Percentiles rank a stretch among this genome's conserved stretches.
phyloP scores from a whole-genome alignment of 2,113 vertebrate species.

The Varanus komodoensis region DNA sequence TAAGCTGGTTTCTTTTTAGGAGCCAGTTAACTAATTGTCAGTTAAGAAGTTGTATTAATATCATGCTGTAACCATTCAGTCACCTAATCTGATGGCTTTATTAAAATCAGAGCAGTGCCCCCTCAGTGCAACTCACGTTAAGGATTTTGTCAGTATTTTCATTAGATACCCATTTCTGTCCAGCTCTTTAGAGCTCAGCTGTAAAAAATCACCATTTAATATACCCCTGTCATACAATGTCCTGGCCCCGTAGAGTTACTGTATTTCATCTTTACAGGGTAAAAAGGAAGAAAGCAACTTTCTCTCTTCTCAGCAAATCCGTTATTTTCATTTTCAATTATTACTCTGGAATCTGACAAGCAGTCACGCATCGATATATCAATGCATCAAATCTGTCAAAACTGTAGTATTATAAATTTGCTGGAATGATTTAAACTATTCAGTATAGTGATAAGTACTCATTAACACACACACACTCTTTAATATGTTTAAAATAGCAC shows the following conservation, averaged over 20 bases:
- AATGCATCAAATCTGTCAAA: not conserved
- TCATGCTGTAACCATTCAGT: conserved; percentile 76
- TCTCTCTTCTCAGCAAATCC: not conserved
- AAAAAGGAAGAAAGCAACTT: not conserved
- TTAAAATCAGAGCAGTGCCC: conserved; percentile 72
- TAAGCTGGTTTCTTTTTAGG: conserved; percentile 86
- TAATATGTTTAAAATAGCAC: not conserved
- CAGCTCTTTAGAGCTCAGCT: conserved; percentile 5
- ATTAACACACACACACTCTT: not conserved
- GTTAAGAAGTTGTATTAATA: conserved; percentile 87
- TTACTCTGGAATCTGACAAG: not conserved
- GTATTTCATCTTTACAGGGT: conserved; percentile 33
- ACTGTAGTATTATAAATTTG: not conserved
- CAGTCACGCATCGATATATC: not conserved
- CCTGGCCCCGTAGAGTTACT: not conserved
- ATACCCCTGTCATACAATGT: conserved; percentile 34
- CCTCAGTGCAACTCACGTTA: conserved; percentile 44
- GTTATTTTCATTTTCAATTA: not conserved
- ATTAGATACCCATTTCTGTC: conserved; percentile 41
- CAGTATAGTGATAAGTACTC: not conserved
- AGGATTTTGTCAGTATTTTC: conserved; percentile 50
- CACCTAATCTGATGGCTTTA: conserved; percentile 83
- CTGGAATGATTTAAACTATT: not conserved
- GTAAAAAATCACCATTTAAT: conserved; percentile 22
- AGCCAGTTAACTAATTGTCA: conserved; percentile 92